Evolutionary conservation across 2,888 invertebrate species (phyloP), one percentile per base, ranked within the genome.

Genomic region (Nomada flava): DNA sequence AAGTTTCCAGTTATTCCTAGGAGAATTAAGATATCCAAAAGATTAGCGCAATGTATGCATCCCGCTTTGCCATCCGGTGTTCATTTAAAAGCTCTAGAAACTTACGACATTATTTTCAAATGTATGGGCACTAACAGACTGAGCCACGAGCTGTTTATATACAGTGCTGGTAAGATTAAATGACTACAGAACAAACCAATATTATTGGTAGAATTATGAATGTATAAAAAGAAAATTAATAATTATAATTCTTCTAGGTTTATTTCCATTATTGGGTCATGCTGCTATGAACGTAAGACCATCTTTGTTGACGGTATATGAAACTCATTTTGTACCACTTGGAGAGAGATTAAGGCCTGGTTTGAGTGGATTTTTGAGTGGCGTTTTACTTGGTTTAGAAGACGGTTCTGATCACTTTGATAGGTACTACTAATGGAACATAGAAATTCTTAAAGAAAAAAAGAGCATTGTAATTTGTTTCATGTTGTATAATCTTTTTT

Each of bases 31-130:
- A 97, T 98, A 84, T 97, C 98, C 68, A 98, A 98, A 94, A 95
- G 98, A 82, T 94, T 98, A 85, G 97, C 98, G 64, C 98, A 98
- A 95, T 98, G 98, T 93, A 97, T 98, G 95, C 98, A 98, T 94
- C 98, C 98, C 52, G 97, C 97, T 23, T 94, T 98, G 86, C 98
- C 98, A 29, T 97, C 97, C 73, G 98, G 98, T 52, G 98, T 98
- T 42, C 98, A 98, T 94, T 94, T 98, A 82, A 98, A 98, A 94
- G 98, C 98, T 29, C 94, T 98, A 86, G 98, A 98, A 94, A 98
- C 98, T 0, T 98, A 98, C 94, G 97, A 97, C 92, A 96, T 97
- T 86, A 97, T 98, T 92, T 98, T 98, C 94, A 97, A 97, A 92
- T 97, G 97, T 90, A 97, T 98, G 94, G 98, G 98, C 79, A 96